Evolutionary conservation across 1,140 invertebrate genomes (phyloP).

Genomic region (Laupala kohalensis): DNA sequence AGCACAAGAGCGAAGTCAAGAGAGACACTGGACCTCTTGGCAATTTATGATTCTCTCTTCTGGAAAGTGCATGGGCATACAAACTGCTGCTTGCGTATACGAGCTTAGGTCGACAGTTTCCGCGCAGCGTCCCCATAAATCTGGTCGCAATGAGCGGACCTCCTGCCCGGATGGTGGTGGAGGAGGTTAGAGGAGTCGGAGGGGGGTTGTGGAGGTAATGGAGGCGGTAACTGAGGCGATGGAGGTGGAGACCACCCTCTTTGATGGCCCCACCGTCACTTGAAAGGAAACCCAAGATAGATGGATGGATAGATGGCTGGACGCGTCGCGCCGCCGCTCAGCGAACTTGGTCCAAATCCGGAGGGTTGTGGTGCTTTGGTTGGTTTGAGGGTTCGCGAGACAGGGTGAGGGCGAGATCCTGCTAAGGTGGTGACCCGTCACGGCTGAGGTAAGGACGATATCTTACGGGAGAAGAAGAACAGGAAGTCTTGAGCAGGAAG

Average conservation of each 20-base stretch:
- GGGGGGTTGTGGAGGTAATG: not conserved
- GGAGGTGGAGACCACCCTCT: not conserved
- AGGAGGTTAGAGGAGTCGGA: no score
- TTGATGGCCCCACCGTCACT: not conserved
- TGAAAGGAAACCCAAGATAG: constrained; percentile 10
- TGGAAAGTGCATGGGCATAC: constrained; percentile 26
- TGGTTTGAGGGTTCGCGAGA: no score
- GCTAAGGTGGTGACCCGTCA: no score
- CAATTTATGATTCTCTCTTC: constrained; percentile 36
- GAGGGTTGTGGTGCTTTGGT: no score
- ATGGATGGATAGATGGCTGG: constrained; percentile 6
- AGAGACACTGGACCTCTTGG: constrained; percentile 21
- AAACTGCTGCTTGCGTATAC: constrained; percentile 32
- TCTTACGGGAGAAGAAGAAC: no score
- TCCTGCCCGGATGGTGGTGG: not conserved
- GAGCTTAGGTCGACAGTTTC: constrained; percentile 38
- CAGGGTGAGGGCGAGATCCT: no score
- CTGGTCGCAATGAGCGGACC: constrained; percentile 20
- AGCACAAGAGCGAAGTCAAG: constrained; percentile 20
- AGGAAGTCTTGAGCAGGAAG: no score
- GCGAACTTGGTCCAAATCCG: no score
- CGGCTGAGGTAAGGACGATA: no score
- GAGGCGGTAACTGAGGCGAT: not conserved
- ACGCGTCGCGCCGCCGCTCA: no score
- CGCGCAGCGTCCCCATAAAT: constrained; percentile 33